Conservation (phyloP, 2,888 invertebrate species). For the Tetramorium bicarinatum region DNA sequence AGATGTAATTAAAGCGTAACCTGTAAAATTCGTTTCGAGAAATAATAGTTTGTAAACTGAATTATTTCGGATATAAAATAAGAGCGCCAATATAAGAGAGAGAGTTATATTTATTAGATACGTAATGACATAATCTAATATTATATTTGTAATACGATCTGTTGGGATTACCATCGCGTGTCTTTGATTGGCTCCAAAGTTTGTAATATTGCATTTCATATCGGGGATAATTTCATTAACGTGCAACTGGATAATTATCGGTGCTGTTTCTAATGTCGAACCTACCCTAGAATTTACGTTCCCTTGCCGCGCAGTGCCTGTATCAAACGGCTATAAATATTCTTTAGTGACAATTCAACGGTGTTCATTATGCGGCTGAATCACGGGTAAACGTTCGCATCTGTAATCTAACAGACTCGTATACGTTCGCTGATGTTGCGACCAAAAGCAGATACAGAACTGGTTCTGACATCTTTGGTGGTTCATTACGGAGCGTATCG, state of each 20-base stretch:
- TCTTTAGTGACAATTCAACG: slow-evolving; percentile 60
- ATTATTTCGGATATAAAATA: slow-evolving; percentile 7
- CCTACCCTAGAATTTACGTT: slow-evolving; percentile 12
- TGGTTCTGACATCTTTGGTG: slow-evolving; percentile 75
- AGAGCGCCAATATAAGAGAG: background rate
- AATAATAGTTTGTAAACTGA: slow-evolving; percentile 29
- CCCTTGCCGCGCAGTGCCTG: background rate
- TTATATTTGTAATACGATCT: background rate
- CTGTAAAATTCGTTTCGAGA: slow-evolving; percentile 33
- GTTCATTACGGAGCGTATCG: slow-evolving; percentile 70
- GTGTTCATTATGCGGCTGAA: slow-evolving; percentile 70
- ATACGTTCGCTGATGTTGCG: slow-evolving; percentile 64
- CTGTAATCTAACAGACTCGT: slow-evolving; percentile 70
- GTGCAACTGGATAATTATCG: background rate
- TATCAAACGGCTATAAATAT: slow-evolving; percentile 64
- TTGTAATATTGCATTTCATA: background rate
- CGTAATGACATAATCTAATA: background rate
- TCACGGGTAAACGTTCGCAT: slow-evolving; percentile 71
- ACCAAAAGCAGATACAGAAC: slow-evolving; percentile 73
- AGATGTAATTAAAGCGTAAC: slow-evolving; percentile 40
- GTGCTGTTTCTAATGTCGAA: background rate
- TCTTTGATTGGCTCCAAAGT: background rate
- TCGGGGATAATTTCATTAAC: background rate
- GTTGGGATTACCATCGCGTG: background rate
- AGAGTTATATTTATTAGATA: background rate